Conservation (phyloP, 2,888 invertebrate genomes). For the Eurytoma californica region DNA sequence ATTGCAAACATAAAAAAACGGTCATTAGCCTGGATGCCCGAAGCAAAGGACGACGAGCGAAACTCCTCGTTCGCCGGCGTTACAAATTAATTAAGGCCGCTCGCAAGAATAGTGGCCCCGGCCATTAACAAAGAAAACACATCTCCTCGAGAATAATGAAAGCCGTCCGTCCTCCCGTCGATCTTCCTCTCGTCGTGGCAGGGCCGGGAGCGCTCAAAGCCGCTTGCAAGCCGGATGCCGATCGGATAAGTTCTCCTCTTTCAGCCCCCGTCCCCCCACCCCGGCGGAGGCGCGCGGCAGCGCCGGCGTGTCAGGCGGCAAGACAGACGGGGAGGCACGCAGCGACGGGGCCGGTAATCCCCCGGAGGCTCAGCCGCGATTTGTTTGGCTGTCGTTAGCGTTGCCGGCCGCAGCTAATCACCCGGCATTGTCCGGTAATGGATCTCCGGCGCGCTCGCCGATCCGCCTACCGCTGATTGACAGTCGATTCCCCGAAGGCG, state of each 20-base stretch:
- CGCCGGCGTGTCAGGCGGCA: conserved; percentile 29
- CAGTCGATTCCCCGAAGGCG: conserved; percentile 59
- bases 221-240: conserved; percentile 29
- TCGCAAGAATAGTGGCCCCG: conserved; percentile 58
- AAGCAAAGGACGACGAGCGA: no score
- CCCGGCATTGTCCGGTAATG: conserved; percentile 69
- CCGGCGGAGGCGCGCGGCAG: background rate
- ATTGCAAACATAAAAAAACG: no score
- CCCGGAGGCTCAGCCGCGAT: conserved; percentile 66
- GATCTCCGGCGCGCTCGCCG: conserved; percentile 61
- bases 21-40: no score
- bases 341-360: conserved; percentile 64
- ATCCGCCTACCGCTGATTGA: conserved; percentile 59
- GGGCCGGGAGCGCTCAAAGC: conserved; percentile 19
- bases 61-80: no score
- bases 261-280: conserved; percentile 17
- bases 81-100: conserved; percentile 65
- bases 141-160: conserved; percentile 39
- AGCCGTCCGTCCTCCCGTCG: conserved; percentile 55
- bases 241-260: conserved; percentile 36
- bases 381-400: conserved; percentile 71
- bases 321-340: conserved; percentile 29
- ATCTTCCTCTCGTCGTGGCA: background rate
- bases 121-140: conserved; percentile 45
- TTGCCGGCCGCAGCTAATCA: conserved; percentile 68